Conservation (phyloP, 2,888 invertebrate species). For the Odontocolon sp. region DNA sequence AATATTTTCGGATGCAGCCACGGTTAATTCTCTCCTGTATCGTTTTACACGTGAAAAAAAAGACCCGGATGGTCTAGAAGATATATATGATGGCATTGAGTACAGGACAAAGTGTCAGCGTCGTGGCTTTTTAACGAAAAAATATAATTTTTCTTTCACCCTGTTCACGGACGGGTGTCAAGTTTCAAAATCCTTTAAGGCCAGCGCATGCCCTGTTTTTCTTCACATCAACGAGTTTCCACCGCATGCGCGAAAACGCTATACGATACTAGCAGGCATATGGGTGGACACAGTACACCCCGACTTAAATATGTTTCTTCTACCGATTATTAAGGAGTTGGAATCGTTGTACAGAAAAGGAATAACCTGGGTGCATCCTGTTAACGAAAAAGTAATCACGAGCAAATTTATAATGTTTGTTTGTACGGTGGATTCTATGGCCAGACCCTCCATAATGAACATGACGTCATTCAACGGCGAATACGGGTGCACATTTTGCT, state of each 20-base stretch:
- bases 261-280: slow-evolving; percentile 43
- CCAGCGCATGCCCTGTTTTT: slow-evolving; percentile 43
- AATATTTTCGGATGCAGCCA: neutral
- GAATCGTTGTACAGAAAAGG: slow-evolving; percentile 5
- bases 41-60: slow-evolving; percentile 27
- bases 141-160: slow-evolving; percentile 21
- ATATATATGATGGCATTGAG: slow-evolving; percentile 39
- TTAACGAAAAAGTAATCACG: slow-evolving; percentile 2
- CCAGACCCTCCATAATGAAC: neutral
- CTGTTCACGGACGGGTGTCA: slow-evolving; percentile 9
- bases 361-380: neutral
- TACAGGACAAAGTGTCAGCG: slow-evolving; percentile 16
- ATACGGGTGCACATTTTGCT: slow-evolving; percentile 30
- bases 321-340: slow-evolving; percentile 4
- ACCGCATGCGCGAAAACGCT: slow-evolving; percentile 37
- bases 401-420: slow-evolving; percentile 7
- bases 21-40: slow-evolving; percentile 2
- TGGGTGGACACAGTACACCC: slow-evolving; percentile 35
- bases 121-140: slow-evolving; percentile 17
- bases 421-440: slow-evolving; percentile 12
- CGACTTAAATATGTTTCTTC: neutral
- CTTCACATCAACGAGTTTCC: slow-evolving; percentile 38
- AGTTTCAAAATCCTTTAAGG: slow-evolving; percentile 43
- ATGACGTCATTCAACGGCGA: slow-evolving; percentile 14
- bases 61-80: slow-evolving; percentile 15